Percentiles rank a stretch among this genome's conserved stretches.
These are phyloP conservation scores for Heterohyrax brucei DNA, from an alignment of 2,797 vertebrate species.

Conservation along the genomic window DNA sequence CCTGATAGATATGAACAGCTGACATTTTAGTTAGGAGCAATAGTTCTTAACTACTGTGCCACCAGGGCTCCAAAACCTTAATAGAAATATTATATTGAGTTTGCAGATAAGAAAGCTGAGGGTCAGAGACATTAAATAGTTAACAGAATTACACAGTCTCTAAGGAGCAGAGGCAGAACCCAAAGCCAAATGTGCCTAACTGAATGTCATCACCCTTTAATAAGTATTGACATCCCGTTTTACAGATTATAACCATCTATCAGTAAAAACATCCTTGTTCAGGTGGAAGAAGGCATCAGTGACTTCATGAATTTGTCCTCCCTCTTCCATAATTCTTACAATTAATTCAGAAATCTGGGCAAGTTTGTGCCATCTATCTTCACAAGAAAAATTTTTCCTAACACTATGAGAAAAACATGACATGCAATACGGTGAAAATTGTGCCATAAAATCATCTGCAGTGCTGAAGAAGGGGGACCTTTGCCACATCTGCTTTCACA, in stretches of 20 bases:
- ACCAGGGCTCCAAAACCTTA: neutral
- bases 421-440: neutral
- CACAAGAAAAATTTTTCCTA: neutral
- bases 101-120: neutral
- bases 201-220: neutral
- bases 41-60: too few relatives aligned
- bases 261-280: neutral
- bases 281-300: neutral
- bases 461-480: neutral
- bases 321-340: neutral
- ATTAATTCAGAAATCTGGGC: slow-evolving; percentile 30
- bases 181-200: neutral
- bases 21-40: too few relatives aligned
- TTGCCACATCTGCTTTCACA: neutral
- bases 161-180: neutral
- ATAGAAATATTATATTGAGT: neutral
- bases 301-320: neutral
- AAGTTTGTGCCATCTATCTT: neutral
- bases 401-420: neutral
- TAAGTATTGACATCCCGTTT: neutral
- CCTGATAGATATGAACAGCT: too few relatives aligned
- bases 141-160: neutral
- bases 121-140: neutral
- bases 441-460: neutral
- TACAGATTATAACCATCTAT: neutral